Percentiles rank a stretch among this genome's conserved stretches.
Evolutionary conservation across 2,797 vertebrate genomes (phyloP).

Genomic region (Sebastes hubbsi): DNA sequence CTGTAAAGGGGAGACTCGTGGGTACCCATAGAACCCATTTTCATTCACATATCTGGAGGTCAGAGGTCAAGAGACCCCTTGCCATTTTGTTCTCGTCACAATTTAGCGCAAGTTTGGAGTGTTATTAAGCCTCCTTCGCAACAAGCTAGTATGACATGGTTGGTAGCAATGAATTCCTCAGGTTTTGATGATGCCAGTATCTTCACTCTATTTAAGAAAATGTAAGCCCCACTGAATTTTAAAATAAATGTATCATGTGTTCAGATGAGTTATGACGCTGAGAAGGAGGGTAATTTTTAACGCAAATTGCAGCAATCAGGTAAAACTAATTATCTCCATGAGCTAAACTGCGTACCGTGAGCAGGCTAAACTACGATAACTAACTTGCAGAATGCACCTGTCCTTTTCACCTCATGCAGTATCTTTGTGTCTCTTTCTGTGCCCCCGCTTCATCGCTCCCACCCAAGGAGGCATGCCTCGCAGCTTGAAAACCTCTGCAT

Average conservation of each 20-base stretch:
- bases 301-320: background rate
- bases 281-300: background rate
- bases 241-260: background rate
- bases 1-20: too few species aligned
- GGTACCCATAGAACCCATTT: too few species aligned
- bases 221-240: too few species aligned
- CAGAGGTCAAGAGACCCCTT: too few species aligned
- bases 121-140: accelerated
- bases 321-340: background rate
- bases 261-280: background rate
- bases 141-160: too few species aligned
- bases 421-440: background rate
- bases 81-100: accelerated
- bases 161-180: accelerated
- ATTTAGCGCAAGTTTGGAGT: too few species aligned
- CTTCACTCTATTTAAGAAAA: background rate
- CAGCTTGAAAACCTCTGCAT: background rate
- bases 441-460: too few species aligned
- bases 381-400: background rate
- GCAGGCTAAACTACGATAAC: background rate
- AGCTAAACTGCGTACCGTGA: background rate
- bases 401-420: background rate
- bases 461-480: background rate
- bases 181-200: too few species aligned
- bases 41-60: too few species aligned